These are phyloP conservation scores for Tenthredo amoena DNA, from an alignment of 2,888 invertebrate species.

Conservation along the genomic window DNA sequence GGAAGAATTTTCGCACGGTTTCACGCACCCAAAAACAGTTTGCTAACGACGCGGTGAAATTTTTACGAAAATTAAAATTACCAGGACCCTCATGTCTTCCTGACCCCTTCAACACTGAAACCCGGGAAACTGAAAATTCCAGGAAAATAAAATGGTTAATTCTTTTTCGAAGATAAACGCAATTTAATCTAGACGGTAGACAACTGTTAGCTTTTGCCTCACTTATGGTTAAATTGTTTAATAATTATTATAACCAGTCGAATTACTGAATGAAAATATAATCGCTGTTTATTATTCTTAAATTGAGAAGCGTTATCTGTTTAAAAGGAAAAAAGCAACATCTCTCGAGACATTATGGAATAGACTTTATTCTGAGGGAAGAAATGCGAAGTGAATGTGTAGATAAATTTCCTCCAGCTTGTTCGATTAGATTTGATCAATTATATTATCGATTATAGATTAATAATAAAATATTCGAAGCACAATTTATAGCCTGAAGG, in stretches of 20 bases:
- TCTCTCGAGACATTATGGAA: background rate
- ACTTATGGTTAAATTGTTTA: background rate
- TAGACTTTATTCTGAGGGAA: constrained; percentile 9
- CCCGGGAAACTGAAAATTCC: background rate
- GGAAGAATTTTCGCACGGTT: background rate
- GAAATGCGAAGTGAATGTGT: background rate
- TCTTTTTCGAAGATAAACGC: background rate
- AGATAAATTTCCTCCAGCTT: too few relatives aligned
- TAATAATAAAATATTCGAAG: background rate
- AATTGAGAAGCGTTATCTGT: background rate
- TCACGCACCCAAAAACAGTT: background rate
- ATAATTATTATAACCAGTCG: background rate
- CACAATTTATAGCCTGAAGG: background rate
- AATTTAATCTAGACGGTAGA: background rate
- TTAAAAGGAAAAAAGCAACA: background rate
- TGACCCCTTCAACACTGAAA: background rate
- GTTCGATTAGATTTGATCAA: constrained; percentile 3
- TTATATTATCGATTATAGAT: background rate
- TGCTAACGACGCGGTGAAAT: background rate
- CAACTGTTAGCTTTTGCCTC: background rate
- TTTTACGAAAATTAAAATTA: constrained; percentile 14
- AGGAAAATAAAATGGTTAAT: background rate
- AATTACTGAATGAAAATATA: background rate
- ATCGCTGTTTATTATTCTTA: background rate
- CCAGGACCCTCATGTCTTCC: background rate